Percentiles rank a stretch among this genome's conserved stretches.
Conservation (phyloP, 2,113 vertebrate species). For the Jaculus jaculus region DNA sequence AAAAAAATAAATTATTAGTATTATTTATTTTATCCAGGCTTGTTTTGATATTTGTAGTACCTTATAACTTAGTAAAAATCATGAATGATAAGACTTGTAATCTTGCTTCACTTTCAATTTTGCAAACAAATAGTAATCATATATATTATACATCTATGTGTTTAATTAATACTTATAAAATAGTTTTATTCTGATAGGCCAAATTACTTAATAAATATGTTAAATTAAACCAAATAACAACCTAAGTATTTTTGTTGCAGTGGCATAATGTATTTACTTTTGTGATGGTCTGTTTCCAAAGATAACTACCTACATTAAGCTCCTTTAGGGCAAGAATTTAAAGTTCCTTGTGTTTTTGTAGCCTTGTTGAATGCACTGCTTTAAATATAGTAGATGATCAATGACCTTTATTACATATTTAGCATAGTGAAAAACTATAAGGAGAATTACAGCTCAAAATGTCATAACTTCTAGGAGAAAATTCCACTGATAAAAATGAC, state of each 20-base stretch:
- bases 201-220: conserved; percentile 63
- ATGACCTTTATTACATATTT: conserved; percentile 52
- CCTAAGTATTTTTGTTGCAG: conserved; percentile 71
- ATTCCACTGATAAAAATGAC: neutral
- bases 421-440: conserved; percentile 21
- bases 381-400: conserved; percentile 51
- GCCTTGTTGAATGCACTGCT: conserved; percentile 1
- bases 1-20: neutral
- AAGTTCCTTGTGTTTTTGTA: conserved; percentile 40
- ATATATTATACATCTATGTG: neutral
- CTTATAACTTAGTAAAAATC: conserved; percentile 30
- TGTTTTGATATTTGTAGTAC: neutral
- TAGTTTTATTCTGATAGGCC: conserved; percentile 34
- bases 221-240: conserved; percentile 34
- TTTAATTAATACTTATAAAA: conserved; percentile 15
- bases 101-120: conserved; percentile 42
- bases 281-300: conserved; percentile 76
- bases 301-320: conserved; percentile 57
- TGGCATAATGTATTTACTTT: conserved; percentile 50
- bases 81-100: neutral
- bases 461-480: neutral
- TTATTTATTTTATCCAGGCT: neutral
- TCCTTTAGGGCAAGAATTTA: conserved; percentile 58
- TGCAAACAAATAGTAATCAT: neutral
- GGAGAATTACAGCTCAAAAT: conserved; percentile 29